Base-by-base conservation (phyloP, 2,113 vertebrate species). In the Pithys albifrons region DNA sequence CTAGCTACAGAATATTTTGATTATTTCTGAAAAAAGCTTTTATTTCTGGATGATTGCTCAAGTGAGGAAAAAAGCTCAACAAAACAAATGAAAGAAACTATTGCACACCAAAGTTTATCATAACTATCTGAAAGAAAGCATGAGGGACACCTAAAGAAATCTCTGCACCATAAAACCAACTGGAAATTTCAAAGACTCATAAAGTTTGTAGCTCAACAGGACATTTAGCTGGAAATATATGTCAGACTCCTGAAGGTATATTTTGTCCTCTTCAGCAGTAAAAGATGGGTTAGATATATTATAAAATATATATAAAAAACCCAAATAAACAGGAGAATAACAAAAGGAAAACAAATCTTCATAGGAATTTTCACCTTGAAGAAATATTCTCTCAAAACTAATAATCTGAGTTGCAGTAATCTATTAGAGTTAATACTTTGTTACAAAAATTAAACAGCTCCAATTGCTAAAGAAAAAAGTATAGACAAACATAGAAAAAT, bases 131-230 rank as follows among this genome's bases (percentile, higher is more conserved):
- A 85, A 62, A 84, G 29, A 62, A 94, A 20, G 77, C 62, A 28
- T 57, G 27, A 95, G 35, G 37, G 91, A 93, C 24, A 84, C 89
- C 51, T 89, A 89, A 62, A 93, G 49, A 97, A 78, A 91, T 81
- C 86, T 65, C 27, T 92, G n/a, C 61, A 67, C 23, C 80, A 69
- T 51, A 95, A 95, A 93, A 87, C 39, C 58, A 73, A 80, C n/a
- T 73, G 25, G 49, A 94, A 65, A 95, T 78, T 88, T 67, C 25
- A 83, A 66, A 73, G 55, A 62, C 83, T 95, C 55, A 62, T 91
- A 80, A 94, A 69, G 7, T 85, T 78, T 95, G 46, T 76, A 80
- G 35, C 27, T 82, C 89, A 76, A 6, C 55, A 80, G 82, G 45
- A 57, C 66, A 59, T 94, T 92, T 29, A 16, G 54, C 49, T 87